Evolutionary conservation across 2,888 invertebrate genomes (phyloP), one percentile per base, ranked within the genome.

Genomic region (Torymus aiolomorphi): DNA sequence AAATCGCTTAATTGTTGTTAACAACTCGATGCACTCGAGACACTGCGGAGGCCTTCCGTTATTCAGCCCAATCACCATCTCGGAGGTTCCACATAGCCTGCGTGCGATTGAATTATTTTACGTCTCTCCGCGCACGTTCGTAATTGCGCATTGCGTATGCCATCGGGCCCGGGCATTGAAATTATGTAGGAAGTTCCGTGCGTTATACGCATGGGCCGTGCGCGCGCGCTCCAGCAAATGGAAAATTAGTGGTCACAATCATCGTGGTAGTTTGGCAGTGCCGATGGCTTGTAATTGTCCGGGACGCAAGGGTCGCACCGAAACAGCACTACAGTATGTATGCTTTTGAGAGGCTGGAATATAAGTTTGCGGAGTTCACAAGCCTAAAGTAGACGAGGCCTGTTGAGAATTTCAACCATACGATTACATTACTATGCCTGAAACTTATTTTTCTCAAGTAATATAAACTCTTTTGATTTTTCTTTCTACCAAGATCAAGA

Each of bases 111-210:
- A 42, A 42, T 42, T 42, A 42, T 42, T 42, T 42, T 42, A 42
- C 42, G 42, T 42, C 42, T 42, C 42, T 42, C 42, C 42, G 42
- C 42, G 8, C 42, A 42, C 42, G 42, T 42, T 49, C 62, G 80
- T 77, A 80, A 80, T 80, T 80, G 80, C 80, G 77, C 77, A 77
- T 80, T 74, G 77, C 77, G 80, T 77, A 80, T 80, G 80, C 80
- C 67, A 80, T 80, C 76, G 42, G 76, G 72, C 51, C 62, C 52
- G 65, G 54, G 79, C 76, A 76, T 74, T 77, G 80, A 80, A 80
- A 80, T 80, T 80, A 80, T 74, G 80, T 74, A 65, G 74, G 65
- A 77, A 73, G 77, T 74, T 76, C 73, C 42, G 70, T 75, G 74
- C 79, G 70, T 75, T 79, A 65, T 16, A 52, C 73, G 16, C 59